A percentile compares a stretch with the other conserved stretches of the same genome.
These are phyloP conservation scores for Podabrus alpinus DNA, from an alignment of 2,888 invertebrate species.

Conservation along the genomic window DNA sequence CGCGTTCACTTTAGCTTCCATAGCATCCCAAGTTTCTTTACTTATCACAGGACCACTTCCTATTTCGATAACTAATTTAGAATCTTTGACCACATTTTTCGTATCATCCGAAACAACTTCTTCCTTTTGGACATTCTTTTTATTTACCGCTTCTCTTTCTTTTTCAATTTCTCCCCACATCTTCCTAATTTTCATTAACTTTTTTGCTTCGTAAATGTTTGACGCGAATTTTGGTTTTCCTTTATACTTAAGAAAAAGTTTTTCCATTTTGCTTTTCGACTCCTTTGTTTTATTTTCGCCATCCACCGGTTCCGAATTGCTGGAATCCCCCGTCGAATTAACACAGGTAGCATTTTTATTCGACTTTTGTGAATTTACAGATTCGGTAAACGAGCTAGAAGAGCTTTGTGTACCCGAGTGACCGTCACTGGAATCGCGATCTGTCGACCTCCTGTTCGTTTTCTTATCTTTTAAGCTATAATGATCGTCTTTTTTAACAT, in stretches of 20 bases:
- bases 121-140: background rate
- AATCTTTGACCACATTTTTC: background rate
- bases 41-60: conserved; percentile 43
- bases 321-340: conserved; percentile 47
- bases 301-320: conserved; percentile 47
- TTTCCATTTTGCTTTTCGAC: background rate
- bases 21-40: conserved; percentile 51
- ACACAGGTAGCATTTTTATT: conserved; percentile 37
- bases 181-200: conserved; percentile 68
- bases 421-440: conserved; percentile 80
- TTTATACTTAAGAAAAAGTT: conserved; percentile 42
- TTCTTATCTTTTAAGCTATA: conserved; percentile 68
- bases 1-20: conserved; percentile 50
- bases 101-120: background rate
- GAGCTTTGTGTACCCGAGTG: conserved; percentile 54
- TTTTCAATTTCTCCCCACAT: conserved; percentile 66
- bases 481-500: conserved; percentile 67
- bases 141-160: conserved; percentile 43
- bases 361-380: conserved; percentile 35
- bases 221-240: conserved; percentile 72
- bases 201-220: conserved; percentile 69
- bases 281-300: background rate
- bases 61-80: background rate
- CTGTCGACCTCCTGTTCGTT: conserved; percentile 72
- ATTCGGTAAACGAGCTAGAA: conserved; percentile 52